Evolutionary conservation across 2,888 invertebrate genomes (phyloP).

Genomic region (Philhelius pedissequus): DNA sequence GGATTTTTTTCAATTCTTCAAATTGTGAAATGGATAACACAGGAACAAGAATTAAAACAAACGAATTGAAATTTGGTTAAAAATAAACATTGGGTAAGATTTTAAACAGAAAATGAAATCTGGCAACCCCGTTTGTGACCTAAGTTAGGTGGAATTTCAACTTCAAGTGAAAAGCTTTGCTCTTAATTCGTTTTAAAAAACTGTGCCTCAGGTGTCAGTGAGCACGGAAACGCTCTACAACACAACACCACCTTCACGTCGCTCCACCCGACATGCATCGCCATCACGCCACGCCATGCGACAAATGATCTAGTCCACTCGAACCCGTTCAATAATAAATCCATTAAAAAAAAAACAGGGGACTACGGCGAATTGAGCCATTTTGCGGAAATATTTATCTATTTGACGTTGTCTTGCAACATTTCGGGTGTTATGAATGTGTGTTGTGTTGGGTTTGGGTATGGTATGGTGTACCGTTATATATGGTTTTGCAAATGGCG

Average conservation of each 20-base stretch:
- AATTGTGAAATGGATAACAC: too few species aligned
- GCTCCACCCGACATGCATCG: background rate
- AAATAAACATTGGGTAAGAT: too few species aligned
- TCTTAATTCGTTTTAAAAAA: constrained; percentile 14
- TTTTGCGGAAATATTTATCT: constrained; percentile 56
- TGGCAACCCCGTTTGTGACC: constrained; percentile 22
- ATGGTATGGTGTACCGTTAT: background rate
- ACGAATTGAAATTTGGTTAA: too few species aligned
- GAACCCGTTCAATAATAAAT: constrained; percentile 54
- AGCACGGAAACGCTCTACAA: background rate
- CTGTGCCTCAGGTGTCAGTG: constrained; percentile 30
- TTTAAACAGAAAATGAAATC: too few species aligned
- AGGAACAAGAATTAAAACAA: too few species aligned
- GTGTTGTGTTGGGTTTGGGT: too few species aligned
- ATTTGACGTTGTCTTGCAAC: constrained; percentile 37
- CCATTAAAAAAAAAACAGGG: constrained; percentile 44
- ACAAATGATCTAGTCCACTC: constrained; percentile 51
- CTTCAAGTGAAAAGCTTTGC: constrained; percentile 14
- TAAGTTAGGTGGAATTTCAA: constrained; percentile 53
- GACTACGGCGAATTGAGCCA: constrained; percentile 55
- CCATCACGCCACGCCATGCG: background rate
- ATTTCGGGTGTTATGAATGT: constrained; percentile 19
- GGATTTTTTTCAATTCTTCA: too few species aligned
- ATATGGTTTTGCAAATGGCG: constrained; percentile 36
- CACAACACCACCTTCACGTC: background rate